Evolutionary conservation across 2,113 vertebrate species (phyloP), one percentile per base, ranked within the genome.

Genomic region (Atrichornis clamosus): DNA sequence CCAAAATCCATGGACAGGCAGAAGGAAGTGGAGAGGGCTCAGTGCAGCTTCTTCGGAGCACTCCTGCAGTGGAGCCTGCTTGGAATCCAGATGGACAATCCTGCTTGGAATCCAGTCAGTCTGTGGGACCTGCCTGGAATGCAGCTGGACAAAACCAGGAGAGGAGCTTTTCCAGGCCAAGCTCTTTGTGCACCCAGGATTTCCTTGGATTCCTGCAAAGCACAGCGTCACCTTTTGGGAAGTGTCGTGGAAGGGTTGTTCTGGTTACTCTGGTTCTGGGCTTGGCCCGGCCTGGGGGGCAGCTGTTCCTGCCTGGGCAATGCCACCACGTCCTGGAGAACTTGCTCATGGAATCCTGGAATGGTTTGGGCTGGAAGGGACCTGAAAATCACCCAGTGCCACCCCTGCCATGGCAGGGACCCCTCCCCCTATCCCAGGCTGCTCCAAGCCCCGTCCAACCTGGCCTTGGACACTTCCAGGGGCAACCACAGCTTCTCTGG

Each of bases 341-440:
- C 9, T 23, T 2, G 5, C 18, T 7, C 17, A 5, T 3, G 5
- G 33, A 41, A 41, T 53, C 20, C 35, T 65, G 78, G 52, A 13
- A 50, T 65, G 35, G 5, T 27, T 73, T 65, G 59, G 27, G 32
- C 4, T 49, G 50, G 35, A 18, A 58, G 9, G 14, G 32, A 15
- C 4, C 28, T 50, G 22, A 35, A 27, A 44, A 21, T 26, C 11
- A 30, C 0, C 42, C 50, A 4, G 0, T 13, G 0, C 62, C 55
- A 52, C 11, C 65, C 53, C 55, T 6, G 35, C 35, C 60, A 13
- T 20, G 72, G 72, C 72, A 77, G 84, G 84, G 84, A 37, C 84
- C 22, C 33, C 46, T 87, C 1, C 46, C 63, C 18, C 21, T 68
- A 23, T 4, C 9, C 72, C 83, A 65, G 52, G 41, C 5, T 53